These are phyloP conservation scores for Macrosteles quadrilineatus DNA, from an alignment of 1,140 invertebrate genomes.

Conservation along the genomic window DNA sequence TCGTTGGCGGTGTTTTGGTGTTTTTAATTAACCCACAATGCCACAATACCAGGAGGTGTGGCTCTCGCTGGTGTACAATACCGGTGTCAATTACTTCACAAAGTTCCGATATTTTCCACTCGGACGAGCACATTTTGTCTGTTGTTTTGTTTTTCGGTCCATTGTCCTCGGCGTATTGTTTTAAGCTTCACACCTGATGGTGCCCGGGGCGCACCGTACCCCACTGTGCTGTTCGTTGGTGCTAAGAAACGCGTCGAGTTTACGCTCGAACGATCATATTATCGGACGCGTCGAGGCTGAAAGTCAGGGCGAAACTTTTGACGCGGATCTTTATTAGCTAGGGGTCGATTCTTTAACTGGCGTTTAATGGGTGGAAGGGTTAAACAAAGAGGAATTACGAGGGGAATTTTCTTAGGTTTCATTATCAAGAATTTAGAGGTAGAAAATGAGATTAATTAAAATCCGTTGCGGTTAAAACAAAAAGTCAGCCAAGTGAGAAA, in stretches of 20 bases:
- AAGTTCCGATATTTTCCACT: background rate
- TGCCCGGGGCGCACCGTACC: background rate
- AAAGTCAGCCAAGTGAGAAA: too few relatives aligned
- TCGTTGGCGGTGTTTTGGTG: background rate
- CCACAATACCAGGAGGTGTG: background rate
- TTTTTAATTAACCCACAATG: background rate
- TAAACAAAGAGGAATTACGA: too few relatives aligned
- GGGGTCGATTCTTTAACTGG: too few relatives aligned
- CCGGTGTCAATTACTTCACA: slow-evolving; percentile 1
- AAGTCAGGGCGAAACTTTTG: too few relatives aligned
- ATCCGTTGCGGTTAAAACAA: too few relatives aligned
- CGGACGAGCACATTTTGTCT: slow-evolving; percentile 1
- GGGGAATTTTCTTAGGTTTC: too few relatives aligned
- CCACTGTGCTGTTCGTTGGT: background rate
- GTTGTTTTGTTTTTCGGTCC: background rate
- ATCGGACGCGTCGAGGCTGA: too few relatives aligned
- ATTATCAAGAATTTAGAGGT: too few relatives aligned
- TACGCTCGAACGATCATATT: background rate
- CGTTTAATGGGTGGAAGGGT: too few relatives aligned
- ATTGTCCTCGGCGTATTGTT: background rate
- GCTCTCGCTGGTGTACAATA: too few relatives aligned
- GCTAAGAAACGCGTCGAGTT: background rate
- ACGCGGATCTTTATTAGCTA: too few relatives aligned
- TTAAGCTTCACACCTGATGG: background rate
- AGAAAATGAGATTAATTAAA: too few relatives aligned